phyloP scores from a whole-genome alignment of 2,113 vertebrate species.

The Odontophorus gujanensis region DNA sequence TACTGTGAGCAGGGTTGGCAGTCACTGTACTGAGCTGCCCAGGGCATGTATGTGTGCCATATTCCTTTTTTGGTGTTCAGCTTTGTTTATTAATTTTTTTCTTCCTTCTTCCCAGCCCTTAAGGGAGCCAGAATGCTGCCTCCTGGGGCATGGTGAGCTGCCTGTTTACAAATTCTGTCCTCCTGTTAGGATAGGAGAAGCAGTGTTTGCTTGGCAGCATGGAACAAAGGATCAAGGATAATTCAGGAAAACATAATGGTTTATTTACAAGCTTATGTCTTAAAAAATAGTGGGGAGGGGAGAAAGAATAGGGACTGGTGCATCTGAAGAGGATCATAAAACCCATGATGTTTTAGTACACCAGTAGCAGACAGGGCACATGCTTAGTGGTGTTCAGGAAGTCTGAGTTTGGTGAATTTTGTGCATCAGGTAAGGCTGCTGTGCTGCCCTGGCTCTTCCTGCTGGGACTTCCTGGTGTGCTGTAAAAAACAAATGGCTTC shows the following conservation, averaged over 20 bases:
- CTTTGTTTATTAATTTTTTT: too few relatives aligned
- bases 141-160: background rate
- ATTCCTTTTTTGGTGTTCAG: background rate
- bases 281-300: background rate
- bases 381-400: background rate
- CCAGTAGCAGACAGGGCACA: background rate
- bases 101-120: background rate
- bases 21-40: too few relatives aligned
- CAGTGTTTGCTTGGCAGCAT: background rate
- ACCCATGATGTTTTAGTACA: background rate
- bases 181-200: background rate
- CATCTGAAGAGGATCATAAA: background rate
- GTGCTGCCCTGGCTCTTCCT: background rate
- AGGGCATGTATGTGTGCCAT: background rate
- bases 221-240: background rate
- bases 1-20: too few relatives aligned
- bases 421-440: background rate
- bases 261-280: background rate
- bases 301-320: background rate
- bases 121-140: fast-evolving
- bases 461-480: background rate
- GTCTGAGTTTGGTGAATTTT: background rate
- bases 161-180: background rate
- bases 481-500: background rate
- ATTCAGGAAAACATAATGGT: background rate